Base-by-base conservation (phyloP, 2,113 vertebrate species). In the Cheilinus undulatus region DNA sequence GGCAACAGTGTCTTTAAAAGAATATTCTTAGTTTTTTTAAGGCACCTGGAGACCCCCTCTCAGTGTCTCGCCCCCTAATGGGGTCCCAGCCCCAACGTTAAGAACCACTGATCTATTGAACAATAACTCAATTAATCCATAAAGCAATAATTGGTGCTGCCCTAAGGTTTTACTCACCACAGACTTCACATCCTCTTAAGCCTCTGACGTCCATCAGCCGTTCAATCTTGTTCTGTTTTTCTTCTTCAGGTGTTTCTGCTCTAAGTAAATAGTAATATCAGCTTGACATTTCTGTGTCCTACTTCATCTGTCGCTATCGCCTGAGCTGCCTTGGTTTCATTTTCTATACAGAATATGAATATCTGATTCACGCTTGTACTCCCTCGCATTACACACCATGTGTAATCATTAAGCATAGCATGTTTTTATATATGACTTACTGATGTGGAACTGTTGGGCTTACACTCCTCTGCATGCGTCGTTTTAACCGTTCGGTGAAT, bases 401-500 rank as follows among this genome's bases (percentile, higher is more conserved):
- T 51, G 74, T 34, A 62, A 81, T 20, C 69, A 26, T 40, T 19
- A 27, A 76, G 43, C 38, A 32, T 52, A 46, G 7, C 64, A 45
- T 23, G n/a, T 45, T 77, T 70, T 64, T 45, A 48, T 20, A 17
- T 53, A 46, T n/a, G n/a, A 70, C 46, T 24, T 69, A 59, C 43
- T 69, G 59, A 60, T 68, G 54, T 72, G 53, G 61, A 54, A 68
- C 59, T 77, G 59, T 34, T 34, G 69, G 74, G 52, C 78, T 90
- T 76, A 79, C 83, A 89, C 84, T 91, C 68, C 60, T 83, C 76
- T 83, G 82, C 69, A 67, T 81, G 63, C 88, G 90, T 89, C 65
- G 86, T 78, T 78, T 89, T 79, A 85, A 63, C 88, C 93, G 93
- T 91, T 93, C 93, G 91, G 89, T 91, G 85, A 81, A 86, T 85